Evolutionary conservation across 1,140 invertebrate species (phyloP).

Genomic region (Probaryconus sp.): DNA sequence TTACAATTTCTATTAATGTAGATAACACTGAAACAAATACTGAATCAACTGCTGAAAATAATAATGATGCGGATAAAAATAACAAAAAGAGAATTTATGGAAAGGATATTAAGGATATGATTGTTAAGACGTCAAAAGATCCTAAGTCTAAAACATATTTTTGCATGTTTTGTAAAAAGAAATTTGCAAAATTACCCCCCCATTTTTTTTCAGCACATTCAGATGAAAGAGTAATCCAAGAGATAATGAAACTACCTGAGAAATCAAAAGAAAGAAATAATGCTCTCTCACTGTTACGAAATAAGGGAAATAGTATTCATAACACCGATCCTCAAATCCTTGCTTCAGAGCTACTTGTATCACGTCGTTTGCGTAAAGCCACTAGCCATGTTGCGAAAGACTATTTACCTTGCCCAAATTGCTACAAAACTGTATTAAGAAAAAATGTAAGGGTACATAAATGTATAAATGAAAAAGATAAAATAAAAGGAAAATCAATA

Average conservation of each 20-base stretch:
- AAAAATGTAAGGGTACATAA: conserved; percentile 10
- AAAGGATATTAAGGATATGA: no score
- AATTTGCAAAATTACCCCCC: conserved; percentile 4
- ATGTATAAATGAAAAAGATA: background rate
- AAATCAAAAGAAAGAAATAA: background rate
- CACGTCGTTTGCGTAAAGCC: conserved; percentile 10
- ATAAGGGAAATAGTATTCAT: conserved; percentile 23
- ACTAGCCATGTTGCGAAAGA: background rate
- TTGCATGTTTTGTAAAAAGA: conserved; percentile 19
- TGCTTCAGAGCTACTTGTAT: conserved; percentile 33
- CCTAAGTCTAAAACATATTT: background rate
- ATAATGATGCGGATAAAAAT: no score
- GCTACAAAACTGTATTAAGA: background rate
- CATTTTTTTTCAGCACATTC: conserved; percentile 7
- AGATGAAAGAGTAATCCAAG: conserved; percentile 6
- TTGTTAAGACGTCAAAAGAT: no score
- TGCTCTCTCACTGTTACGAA: conserved; percentile 13
- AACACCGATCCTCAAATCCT: conserved; percentile 18
- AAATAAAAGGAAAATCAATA: background rate
- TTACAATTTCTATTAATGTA: no score
- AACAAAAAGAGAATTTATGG: no score
- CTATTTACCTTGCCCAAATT: conserved; percentile 15
- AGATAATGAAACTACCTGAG: conserved; percentile 18
- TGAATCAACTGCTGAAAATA: no score
- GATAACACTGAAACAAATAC: no score